These are phyloP conservation scores for Heterocephalus glaber DNA, from an alignment of 2,113 vertebrate genomes.

Conservation along the genomic window DNA sequence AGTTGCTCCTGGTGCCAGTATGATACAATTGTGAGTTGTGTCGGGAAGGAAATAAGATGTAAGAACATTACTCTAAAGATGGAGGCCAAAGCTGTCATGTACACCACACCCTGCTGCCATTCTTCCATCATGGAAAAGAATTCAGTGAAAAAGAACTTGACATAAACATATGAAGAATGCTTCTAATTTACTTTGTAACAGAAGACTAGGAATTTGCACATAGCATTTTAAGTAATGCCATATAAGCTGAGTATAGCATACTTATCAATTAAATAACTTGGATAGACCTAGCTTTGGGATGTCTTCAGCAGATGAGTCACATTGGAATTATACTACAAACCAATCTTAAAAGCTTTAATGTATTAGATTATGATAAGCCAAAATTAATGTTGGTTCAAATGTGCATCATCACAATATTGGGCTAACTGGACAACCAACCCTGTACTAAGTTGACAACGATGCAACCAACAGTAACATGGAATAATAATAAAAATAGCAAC, in stretches of 20 bases:
- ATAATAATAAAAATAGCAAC: background rate
- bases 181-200: background rate
- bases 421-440: background rate
- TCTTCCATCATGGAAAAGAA: background rate
- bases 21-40: background rate
- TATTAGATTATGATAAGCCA: background rate
- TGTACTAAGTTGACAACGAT: background rate
- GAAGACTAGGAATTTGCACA: background rate
- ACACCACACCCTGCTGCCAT: background rate
- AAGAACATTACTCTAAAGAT: background rate
- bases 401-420: background rate
- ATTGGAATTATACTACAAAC: background rate
- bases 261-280: background rate
- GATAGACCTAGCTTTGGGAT: background rate
- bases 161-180: background rate
- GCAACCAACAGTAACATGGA: background rate
- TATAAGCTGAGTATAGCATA: background rate
- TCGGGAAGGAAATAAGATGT: background rate
- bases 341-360: background rate
- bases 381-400: background rate
- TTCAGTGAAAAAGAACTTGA: background rate
- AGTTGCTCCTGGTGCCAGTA: background rate
- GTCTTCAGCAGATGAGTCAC: background rate
- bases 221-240: background rate
- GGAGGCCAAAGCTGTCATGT: background rate